These are phyloP conservation scores for Leguminivora glycinivorella DNA, from an alignment of 1,140 invertebrate species.

Conservation along the genomic window DNA sequence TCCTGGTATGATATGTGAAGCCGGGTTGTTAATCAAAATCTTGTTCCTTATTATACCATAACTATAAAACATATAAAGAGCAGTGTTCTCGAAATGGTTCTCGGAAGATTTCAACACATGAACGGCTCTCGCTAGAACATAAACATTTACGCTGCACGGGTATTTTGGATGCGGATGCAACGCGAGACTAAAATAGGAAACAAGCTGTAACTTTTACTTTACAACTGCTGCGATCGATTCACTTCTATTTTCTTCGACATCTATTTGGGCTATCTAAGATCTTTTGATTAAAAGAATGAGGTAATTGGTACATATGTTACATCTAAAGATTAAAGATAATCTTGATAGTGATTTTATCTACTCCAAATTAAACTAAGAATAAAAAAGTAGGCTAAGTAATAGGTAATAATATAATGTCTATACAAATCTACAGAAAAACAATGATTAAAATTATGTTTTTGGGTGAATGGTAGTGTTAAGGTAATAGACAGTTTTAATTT, in stretches of 20 bases:
- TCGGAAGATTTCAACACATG: conserved; percentile 62
- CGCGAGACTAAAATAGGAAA: conserved; percentile 44
- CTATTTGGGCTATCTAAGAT: conserved; percentile 27
- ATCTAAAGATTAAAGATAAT: conserved; percentile 11
- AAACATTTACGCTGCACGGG: conserved; percentile 62
- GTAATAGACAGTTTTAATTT: no score
- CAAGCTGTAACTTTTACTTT: conserved; percentile 30
- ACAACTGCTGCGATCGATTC: conserved; percentile 13
- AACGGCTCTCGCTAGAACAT: conserved; percentile 61
- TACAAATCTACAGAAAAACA: no score
- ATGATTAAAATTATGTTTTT: no score
- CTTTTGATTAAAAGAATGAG: conserved; percentile 25
- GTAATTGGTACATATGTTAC: conserved; percentile 12
- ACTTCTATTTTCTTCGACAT: no score
- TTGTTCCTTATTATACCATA: background rate
- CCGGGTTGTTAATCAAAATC: background rate
- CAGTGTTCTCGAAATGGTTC: conserved; percentile 46
- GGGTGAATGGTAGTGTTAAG: no score
- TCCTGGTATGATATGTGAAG: background rate
- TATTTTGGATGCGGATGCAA: conserved; percentile 54
- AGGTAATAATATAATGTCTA: no score
- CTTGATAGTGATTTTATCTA: background rate
- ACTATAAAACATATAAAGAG: conserved; percentile 33
- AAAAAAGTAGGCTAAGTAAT: no score
- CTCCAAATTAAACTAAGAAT: background rate